Base-by-base conservation (phyloP, 2,113 vertebrate genomes). In the Dasyornis broadbenti region DNA sequence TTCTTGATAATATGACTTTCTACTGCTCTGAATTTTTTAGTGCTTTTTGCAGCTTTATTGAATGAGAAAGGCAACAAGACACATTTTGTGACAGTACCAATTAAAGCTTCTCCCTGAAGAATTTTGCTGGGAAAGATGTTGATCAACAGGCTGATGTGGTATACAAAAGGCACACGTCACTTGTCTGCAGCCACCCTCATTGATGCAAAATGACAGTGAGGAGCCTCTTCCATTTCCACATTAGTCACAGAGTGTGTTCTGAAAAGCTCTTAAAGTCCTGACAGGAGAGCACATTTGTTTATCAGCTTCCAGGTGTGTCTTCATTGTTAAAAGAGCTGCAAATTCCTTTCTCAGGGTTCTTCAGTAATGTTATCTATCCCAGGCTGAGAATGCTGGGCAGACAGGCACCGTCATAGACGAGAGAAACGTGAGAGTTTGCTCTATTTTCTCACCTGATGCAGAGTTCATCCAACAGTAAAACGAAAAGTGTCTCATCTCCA, bases 41-140 rank as follows among this genome's bases (percentile, higher is more conserved):
- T 73, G 54, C 7, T 89, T 97, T 90, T 92, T 94, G n/a, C 40
- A 63, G 80, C 63, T 83, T 88, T 77, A 59, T 60, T 64, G 56
- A 88, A 88, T 49, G 31, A 83, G 85, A 87, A 76, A 92, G 35
- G 68, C 71, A 90, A 52, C 44, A 77, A 90, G 75, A 92, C 27
- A 45, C 7, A 30, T 80, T 89, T 88, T 78, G 35, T 94, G 90
- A 68, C 75, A 78, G 60, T 64, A 66, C 35, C 64, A 90, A 90
- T 95, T 96, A 95, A 95, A 87, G 66, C 33, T 80, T 93, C 42
- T 66, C 68, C 59, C 82, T 83, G 71, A 93, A 94, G 92, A 86
- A 20, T 78, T 96, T 93, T 89, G 12, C 60, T 53, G 56, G 64
- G 47, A 68, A 79, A 82, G 35, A 53, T 88, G 84, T 61, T 92